A percentile compares a stretch with the other conserved stretches of the same genome.
Evolutionary conservation across 2,888 invertebrate genomes (phyloP).

Genomic region (Spilarctia lutea): DNA sequence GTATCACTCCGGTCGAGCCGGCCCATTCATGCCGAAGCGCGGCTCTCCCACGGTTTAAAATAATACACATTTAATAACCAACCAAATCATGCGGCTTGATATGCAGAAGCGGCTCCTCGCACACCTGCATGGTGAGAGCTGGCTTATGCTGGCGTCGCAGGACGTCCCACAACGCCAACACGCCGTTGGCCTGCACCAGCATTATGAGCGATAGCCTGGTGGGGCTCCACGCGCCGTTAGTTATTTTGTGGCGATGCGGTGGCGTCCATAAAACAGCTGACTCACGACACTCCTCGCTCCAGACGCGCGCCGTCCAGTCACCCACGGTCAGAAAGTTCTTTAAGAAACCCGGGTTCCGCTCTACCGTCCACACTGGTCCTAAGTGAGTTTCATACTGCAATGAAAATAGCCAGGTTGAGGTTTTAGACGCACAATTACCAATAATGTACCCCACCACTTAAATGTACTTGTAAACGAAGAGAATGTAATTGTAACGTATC

Average conservation of each 20-base stretch:
- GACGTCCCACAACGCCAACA: conserved; percentile 95
- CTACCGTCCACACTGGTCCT: conserved; percentile 94
- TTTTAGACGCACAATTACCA: neutral
- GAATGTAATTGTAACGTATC: too few relatives aligned
- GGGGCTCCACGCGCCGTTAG: conserved; percentile 94
- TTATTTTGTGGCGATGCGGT: conserved; percentile 88
- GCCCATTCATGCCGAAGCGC: too few relatives aligned
- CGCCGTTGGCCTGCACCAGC: conserved; percentile 92
- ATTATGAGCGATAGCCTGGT: conserved; percentile 93
- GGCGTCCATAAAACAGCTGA: conserved; percentile 96
- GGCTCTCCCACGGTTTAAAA: too few relatives aligned
- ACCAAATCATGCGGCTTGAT: conserved; percentile 15
- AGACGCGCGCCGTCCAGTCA: conserved; percentile 96
- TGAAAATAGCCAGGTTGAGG: neutral
- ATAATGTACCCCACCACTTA: neutral
- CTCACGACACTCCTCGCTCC: conserved; percentile 98
- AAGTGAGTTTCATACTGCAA: conserved; percentile 88
- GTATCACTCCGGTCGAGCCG: too few relatives aligned
- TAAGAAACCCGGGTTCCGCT: conserved; percentile 95
- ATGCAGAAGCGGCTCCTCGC: conserved; percentile 67
- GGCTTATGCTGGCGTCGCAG: conserved; percentile 93
- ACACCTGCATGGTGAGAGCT: conserved; percentile 86
- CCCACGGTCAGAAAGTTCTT: conserved; percentile 97
- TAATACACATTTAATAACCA: neutral
- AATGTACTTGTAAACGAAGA: neutral